phyloP scores from a whole-genome alignment of 2,888 invertebrate species.

The Drosophila ezoana region DNA sequence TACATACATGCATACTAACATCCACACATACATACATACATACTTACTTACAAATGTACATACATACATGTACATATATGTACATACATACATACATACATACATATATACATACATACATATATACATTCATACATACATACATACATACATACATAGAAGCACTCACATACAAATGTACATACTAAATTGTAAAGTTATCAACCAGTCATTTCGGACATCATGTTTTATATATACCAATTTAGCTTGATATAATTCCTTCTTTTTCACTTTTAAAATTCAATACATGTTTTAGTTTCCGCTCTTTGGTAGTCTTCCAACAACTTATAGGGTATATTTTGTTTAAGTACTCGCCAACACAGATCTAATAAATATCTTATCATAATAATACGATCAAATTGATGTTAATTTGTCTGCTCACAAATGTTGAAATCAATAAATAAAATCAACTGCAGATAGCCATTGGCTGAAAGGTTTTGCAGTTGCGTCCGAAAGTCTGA shows the following conservation, averaged over 20 bases:
- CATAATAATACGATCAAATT: slow-evolving; percentile 49
- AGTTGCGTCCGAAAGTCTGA: slow-evolving; percentile 32
- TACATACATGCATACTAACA: too few species aligned
- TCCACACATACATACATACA: too few species aligned
- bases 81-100: not conserved
- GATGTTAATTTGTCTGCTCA: slow-evolving; percentile 73
- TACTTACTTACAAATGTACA: too few species aligned
- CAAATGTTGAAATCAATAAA: slow-evolving; percentile 51
- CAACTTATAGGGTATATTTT: slow-evolving; percentile 9
- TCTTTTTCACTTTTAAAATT: too few species aligned
- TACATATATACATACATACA: not conserved
- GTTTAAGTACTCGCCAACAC: not conserved
- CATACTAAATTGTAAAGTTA: too few species aligned
- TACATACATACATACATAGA: too few species aligned
- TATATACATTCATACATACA: not conserved
- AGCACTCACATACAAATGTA: too few species aligned
- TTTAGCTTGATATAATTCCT: too few species aligned
- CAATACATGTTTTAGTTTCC: not conserved
- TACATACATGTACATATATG: too few species aligned
- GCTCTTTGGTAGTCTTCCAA: not conserved
- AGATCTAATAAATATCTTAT: slow-evolving; percentile 11
- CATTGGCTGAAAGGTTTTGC: slow-evolving; percentile 20
- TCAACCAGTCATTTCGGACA: too few species aligned
- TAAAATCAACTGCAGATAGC: slow-evolving; percentile 35
- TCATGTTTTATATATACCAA: too few species aligned